Evolutionary conservation across 2,113 vertebrate genomes (phyloP).

Genomic region (Oenanthe melanoleuca): DNA sequence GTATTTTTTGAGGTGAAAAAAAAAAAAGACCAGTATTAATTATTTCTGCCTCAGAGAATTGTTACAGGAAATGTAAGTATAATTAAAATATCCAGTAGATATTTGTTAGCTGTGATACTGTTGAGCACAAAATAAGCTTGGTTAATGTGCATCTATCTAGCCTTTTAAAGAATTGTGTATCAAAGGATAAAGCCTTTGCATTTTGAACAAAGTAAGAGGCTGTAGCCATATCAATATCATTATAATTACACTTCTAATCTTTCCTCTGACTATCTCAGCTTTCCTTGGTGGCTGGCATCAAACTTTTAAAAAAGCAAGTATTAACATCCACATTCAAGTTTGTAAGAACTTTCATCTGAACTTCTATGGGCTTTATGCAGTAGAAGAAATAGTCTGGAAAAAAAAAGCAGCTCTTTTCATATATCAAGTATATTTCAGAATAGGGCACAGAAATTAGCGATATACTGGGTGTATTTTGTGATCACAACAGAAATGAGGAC

Average conservation of each 20-base stretch:
- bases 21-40: background rate
- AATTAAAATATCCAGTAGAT: background rate
- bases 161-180: background rate
- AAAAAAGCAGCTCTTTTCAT: background rate
- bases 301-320: background rate
- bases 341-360: background rate
- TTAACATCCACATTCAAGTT: background rate
- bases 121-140: constrained; percentile 4
- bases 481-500: constrained; percentile 19
- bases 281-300: background rate
- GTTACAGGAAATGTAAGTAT: background rate
- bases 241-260: constrained; percentile 13
- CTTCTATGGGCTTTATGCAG: background rate
- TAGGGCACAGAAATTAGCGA: background rate
- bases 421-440: background rate
- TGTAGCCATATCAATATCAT: background rate
- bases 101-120: background rate
- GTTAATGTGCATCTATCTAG: background rate
- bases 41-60: background rate
- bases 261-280: background rate
- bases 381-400: background rate
- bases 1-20: background rate
- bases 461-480: background rate
- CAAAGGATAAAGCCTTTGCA: background rate
- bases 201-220: background rate